These are phyloP conservation scores for Hydriomena furcata DNA, from an alignment of 2,888 invertebrate species.

Conservation along the genomic window DNA sequence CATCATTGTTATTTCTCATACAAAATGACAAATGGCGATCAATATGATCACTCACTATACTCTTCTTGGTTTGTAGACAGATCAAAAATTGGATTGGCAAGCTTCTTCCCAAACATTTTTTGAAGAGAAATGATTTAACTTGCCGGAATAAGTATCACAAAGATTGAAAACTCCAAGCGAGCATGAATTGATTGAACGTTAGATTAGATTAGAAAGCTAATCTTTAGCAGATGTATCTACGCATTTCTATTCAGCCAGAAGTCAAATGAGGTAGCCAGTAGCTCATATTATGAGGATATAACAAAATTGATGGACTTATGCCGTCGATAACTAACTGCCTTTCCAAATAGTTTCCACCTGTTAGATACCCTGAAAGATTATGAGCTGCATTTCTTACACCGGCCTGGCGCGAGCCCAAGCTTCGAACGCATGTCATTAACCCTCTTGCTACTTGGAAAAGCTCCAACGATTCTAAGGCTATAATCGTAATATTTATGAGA, in stretches of 20 bases:
- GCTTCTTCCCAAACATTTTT: too few relatives aligned
- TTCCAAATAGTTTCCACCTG: constrained; percentile 28
- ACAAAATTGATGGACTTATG: neutral
- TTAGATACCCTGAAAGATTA: constrained; percentile 28
- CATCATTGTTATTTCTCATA: too few relatives aligned
- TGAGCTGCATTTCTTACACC: constrained; percentile 26
- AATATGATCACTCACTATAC: too few relatives aligned
- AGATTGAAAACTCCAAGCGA: too few relatives aligned
- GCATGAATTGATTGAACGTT: too few relatives aligned
- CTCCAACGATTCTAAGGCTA: constrained; percentile 41
- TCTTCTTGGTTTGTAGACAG: too few relatives aligned
- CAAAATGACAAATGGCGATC: too few relatives aligned
- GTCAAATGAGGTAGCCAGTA: neutral
- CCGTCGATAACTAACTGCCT: constrained; percentile 10
- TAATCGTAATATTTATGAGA: constrained; percentile 42
- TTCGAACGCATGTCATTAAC: constrained; percentile 44
- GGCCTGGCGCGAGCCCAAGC: constrained; percentile 39
- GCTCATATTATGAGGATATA: neutral
- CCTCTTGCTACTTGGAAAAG: constrained; percentile 37
- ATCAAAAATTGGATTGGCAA: too few relatives aligned
- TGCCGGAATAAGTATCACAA: too few relatives aligned
- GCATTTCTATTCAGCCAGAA: neutral
- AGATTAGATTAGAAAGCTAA: neutral
- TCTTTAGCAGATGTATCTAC: neutral
- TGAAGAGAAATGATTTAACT: too few relatives aligned